These are phyloP conservation scores for Mus pahari DNA, from an alignment of 2,113 vertebrate species.

Conservation along the genomic window DNA sequence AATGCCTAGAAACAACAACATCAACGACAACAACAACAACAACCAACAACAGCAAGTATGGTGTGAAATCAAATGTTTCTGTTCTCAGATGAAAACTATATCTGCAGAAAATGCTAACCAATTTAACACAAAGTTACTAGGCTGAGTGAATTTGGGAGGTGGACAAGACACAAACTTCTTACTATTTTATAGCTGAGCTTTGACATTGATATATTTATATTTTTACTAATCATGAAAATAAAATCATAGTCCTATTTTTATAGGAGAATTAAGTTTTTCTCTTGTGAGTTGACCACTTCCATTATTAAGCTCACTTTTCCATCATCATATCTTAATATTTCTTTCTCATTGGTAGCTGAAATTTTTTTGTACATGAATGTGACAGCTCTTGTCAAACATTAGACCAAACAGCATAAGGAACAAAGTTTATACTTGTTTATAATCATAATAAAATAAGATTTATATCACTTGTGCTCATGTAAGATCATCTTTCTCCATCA, in stretches of 20 bases:
- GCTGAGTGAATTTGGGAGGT: not conserved
- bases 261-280: not conserved
- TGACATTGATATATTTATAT: not conserved
- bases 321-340: not conserved
- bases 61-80: not conserved
- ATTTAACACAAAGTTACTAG: not conserved
- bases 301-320: not conserved
- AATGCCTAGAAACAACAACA: not conserved
- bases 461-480: not conserved
- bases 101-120: not conserved
- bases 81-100: not conserved
- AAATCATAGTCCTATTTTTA: not conserved
- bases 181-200: not conserved
- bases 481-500: not conserved
- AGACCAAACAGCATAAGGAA: not conserved
- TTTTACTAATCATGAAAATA: not conserved
- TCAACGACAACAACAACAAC: not conserved
- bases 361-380: not conserved
- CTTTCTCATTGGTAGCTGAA: not conserved
- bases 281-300: not conserved
- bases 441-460: too few species aligned
- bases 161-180: not conserved
- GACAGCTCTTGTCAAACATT: not conserved
- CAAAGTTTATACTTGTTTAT: not conserved
- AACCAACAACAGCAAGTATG: not conserved